Conservation (phyloP, 1,140 invertebrate genomes). For the Atta colombica region DNA sequence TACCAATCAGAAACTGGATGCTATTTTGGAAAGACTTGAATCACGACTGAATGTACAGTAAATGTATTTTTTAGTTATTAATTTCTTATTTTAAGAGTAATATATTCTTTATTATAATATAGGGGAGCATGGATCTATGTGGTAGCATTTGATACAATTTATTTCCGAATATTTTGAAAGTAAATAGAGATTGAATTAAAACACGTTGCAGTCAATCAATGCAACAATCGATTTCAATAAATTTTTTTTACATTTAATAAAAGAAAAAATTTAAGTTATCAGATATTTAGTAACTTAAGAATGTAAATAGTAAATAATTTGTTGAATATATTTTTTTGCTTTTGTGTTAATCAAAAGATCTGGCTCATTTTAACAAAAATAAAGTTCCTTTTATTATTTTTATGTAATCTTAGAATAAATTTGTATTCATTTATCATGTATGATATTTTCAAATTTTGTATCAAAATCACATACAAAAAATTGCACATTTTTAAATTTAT, state of each 20-base stretch:
- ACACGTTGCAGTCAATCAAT: no score
- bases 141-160: no score
- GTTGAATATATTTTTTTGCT: neutral
- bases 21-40: constrained; percentile 74
- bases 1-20: constrained; percentile 81
- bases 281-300: neutral
- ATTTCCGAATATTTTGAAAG: no score
- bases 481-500: constrained; percentile 34
- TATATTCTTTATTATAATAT: no score
- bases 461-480: constrained; percentile 45
- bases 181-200: no score
- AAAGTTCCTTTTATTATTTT: neutral
- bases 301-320: neutral
- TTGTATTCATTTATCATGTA: constrained; percentile 23
- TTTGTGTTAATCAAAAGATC: neutral
- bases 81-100: constrained; percentile 6
- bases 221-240: no score
- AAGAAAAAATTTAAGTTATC: neutral
- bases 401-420: constrained; percentile 2
- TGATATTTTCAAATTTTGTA: constrained; percentile 13
- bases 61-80: constrained; percentile 9
- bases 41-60: constrained; percentile 45
- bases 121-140: no score
- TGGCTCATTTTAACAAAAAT: neutral
- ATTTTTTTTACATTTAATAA: constrained; percentile 21